Base-by-base conservation (phyloP, 92 coral and sea anemone species). In the Siderastrea siderea region DNA sequence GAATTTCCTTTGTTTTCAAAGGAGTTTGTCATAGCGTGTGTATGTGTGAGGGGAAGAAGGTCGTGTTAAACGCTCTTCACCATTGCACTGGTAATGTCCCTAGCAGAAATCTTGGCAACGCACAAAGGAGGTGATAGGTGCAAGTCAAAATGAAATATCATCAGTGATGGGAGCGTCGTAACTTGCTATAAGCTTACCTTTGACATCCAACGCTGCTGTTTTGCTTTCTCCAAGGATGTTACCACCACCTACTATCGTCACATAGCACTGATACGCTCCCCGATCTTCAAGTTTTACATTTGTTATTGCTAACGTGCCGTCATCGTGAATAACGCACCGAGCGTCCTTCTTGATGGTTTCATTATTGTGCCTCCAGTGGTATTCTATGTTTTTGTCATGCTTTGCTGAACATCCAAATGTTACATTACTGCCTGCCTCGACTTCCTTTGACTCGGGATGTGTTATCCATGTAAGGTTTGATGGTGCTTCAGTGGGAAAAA, bases 201-300 rank as follows among this genome's bases (percentile, higher is more conserved):
- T 67, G 7, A 67, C 48, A 26, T 67, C 71, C 71, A 67, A 67
- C 71, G 2, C 10, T 38, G 71, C 71, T 2, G 71, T 67, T 6
- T 3, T 5, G 71, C 71, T 67, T 67, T 67, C 71, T 38, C 47
- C 71, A 38, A 67, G 71, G 4, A 3, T 38, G 26, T 67, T 5
- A 26, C 12, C 6, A 1, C 71, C 71, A 67, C 43, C 71, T 8
- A 4, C 43, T 26, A 48, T 67, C 48, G 48, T 67, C 71, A 67
- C 96, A 3, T 9, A 77, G 64, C 96, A 93, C 26, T 54, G 73
- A 61, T 90, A 93, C 3, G 50, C 19, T 0, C 96, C 96, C 17
- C 73, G 74, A 49, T 93, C 94, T 15, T 74, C 58, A 55, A 47
- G 74, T 10, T 74, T 88, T 43, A 80, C 78, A 6, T 45, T 69